These are phyloP conservation scores for Phorcus lineatus DNA, from an alignment of 2,888 invertebrate genomes.

Conservation along the genomic window DNA sequence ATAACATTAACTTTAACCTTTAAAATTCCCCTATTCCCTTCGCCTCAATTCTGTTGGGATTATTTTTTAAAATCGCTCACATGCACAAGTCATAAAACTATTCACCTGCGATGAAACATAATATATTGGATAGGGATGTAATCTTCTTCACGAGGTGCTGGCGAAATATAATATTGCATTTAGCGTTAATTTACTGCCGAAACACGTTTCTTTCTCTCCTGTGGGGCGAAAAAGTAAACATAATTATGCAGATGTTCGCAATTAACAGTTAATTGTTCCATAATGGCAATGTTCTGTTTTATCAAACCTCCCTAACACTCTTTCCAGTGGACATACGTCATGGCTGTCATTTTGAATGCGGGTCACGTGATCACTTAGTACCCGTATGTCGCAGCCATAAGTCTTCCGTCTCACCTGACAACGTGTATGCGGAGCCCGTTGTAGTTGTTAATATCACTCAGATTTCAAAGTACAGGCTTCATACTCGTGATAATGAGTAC, in stretches of 20 bases:
- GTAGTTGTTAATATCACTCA: background rate
- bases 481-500: conserved; percentile 22
- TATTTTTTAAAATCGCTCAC: too few relatives aligned
- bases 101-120: too few relatives aligned
- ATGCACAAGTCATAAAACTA: too few relatives aligned
- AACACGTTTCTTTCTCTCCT: background rate
- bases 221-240: background rate
- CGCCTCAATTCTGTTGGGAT: too few relatives aligned
- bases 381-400: conserved; percentile 17
- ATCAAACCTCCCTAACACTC: background rate
- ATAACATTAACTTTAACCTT: too few relatives aligned
- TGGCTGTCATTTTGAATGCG: background rate
- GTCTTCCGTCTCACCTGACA: background rate
- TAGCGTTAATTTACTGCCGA: background rate
- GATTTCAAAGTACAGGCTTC: conserved; percentile 20
- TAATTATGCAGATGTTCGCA: conserved; percentile 22
- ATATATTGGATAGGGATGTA: too few relatives aligned
- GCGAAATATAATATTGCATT: too few relatives aligned
- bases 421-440: background rate
- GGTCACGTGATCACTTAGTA: conserved; percentile 23
- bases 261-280: background rate
- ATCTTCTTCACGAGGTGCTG: too few relatives aligned
- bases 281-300: background rate
- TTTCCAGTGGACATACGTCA: background rate
- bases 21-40: too few relatives aligned